phyloP scores from a whole-genome alignment of 1,140 invertebrate genomes.

The Acromyrmex heyeri region DNA sequence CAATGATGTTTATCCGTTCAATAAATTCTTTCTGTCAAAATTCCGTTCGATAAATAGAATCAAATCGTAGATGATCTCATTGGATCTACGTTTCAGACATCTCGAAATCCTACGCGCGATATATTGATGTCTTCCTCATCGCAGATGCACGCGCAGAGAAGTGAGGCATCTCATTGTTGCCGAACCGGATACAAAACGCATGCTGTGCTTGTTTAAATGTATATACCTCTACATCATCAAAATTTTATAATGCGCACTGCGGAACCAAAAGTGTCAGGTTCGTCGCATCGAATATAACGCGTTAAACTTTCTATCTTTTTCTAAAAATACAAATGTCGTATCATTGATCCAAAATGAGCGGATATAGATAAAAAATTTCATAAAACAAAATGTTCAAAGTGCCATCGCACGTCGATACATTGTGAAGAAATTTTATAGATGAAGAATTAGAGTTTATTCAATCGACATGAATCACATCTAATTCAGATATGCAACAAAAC shows the following conservation, averaged over 20 bases:
- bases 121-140: constrained; percentile 1
- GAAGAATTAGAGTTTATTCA: not conserved
- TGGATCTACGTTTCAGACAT: not conserved
- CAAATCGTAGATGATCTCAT: constrained; percentile 49
- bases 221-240: not conserved
- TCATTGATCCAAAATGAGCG: not conserved
- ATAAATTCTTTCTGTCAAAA: not conserved
- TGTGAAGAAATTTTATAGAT: not conserved
- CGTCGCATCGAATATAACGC: not conserved
- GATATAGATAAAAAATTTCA: not conserved
- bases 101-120: constrained; percentile 44
- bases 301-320: not conserved
- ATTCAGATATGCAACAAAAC: not conserved
- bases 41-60: not conserved
- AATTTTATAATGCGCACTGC: not conserved
- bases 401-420: not conserved
- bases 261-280: not conserved
- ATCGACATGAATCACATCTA: not conserved
- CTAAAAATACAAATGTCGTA: not conserved
- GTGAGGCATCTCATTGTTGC: not conserved
- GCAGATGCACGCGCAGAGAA: not conserved
- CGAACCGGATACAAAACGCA: constrained; percentile 20
- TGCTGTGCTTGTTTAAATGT: not conserved
- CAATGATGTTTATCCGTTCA: not conserved
- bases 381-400: not conserved